Evolutionary conservation across 1,140 invertebrate genomes (phyloP), one percentile per base, ranked within the genome.

Genomic region (Anthonomus grandis): DNA sequence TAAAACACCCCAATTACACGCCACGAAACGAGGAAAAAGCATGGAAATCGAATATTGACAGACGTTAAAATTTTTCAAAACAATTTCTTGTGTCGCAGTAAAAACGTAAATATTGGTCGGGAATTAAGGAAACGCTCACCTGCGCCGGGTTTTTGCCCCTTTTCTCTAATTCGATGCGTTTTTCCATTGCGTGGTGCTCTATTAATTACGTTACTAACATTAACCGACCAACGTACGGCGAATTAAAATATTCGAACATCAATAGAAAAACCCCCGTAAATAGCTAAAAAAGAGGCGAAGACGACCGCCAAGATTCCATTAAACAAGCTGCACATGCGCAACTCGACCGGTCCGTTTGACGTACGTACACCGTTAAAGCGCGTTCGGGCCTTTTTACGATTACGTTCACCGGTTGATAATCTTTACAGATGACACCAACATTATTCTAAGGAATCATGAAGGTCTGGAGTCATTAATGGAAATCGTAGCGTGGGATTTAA

Each of bases 131-230:
- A 22, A 48, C 67, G 78, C 85, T 86, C 82, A 94, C 92, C 80
- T 91, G 83, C 70, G 81, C 84, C 62, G 90, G 84, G 72, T 81
- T 85, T 72, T 84, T 86, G 73, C 91, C 90, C 66, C 90, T 80
- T 76, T 89, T 87, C 77, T 95, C 91, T 69, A 95, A 82, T 70
- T 90, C 86, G 81, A 95, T 87, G 76, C 92, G 84, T 72, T 95
- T 94, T 80, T 94, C 91, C 91, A 95, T 95, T 73, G 12, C 45
- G n/a, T 18, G 36, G 17, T 10, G 1, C 6, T 22, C 18, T 53
- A 15, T 18, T 27, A 12, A 3, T 19, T 18, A 44, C 13, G 17
- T 31, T 12, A 36, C 27, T 34, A 17, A 53, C 39, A 53, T 50
- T 23, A 50, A 50, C 37, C 48, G 18, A 10, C 5, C 19, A 50